phyloP scores from a whole-genome alignment of 1,140 invertebrate species.

The Brachionus calyciflorus region DNA sequence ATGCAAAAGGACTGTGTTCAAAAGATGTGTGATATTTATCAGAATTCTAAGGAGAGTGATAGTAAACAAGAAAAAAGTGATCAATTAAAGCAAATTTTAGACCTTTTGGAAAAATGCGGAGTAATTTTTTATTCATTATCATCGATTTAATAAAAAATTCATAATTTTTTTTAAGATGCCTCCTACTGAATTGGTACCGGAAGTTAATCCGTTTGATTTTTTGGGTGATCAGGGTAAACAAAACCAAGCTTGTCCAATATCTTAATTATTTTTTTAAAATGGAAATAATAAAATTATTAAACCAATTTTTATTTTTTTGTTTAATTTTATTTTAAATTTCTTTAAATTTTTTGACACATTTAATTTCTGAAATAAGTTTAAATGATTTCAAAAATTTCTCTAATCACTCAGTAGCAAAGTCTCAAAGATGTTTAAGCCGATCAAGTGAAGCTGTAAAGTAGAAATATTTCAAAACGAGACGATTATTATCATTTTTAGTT shows the following conservation, averaged over 20 bases:
- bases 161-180: not conserved
- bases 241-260: slow-evolving; percentile 34
- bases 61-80: not conserved
- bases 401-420: too few relatives aligned
- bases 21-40: slow-evolving; percentile 31
- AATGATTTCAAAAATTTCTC: too few relatives aligned
- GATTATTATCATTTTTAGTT: too few relatives aligned
- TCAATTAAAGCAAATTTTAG: slow-evolving; percentile 33
- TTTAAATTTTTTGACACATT: too few relatives aligned
- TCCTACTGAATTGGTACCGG: slow-evolving; percentile 18
- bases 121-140: not conserved
- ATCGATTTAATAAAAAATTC: not conserved
- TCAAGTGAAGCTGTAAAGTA: too few relatives aligned
- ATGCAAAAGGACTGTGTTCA: slow-evolving; percentile 26
- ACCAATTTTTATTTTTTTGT: too few relatives aligned
- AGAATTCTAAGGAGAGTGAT: slow-evolving; percentile 14
- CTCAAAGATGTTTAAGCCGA: too few relatives aligned
- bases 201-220: slow-evolving; percentile 41
- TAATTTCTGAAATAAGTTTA: too few relatives aligned
- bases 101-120: slow-evolving; percentile 44
- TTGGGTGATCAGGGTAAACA: slow-evolving; percentile 1
- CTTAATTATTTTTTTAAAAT: not conserved
- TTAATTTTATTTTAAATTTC: not conserved
- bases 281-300: too few relatives aligned
- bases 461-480: too few relatives aligned